Percentiles rank a stretch among this genome's conserved stretches.
Conservation (phyloP, 2,113 vertebrate species). For the Trichechus manatus region DNA sequence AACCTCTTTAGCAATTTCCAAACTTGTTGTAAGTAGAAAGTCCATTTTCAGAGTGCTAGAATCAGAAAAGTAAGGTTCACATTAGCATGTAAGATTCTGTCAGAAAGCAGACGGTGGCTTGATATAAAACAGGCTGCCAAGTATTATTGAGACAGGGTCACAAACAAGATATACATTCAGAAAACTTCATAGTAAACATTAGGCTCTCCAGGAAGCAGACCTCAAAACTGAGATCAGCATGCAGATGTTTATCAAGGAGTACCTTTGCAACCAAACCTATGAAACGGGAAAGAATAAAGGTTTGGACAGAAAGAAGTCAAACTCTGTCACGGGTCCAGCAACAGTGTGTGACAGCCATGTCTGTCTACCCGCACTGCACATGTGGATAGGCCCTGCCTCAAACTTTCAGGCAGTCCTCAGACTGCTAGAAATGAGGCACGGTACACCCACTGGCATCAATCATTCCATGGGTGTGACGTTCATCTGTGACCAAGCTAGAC, state of each 20-base stretch:
- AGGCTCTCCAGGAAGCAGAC: not conserved
- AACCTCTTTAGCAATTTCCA: slow-evolving; percentile 58
- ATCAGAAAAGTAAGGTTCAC: slow-evolving; percentile 34
- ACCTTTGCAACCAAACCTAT: not conserved
- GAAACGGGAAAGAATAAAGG: not conserved
- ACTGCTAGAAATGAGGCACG: not conserved
- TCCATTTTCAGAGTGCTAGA: not conserved
- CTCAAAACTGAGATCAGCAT: not conserved
- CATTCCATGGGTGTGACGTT: not conserved
- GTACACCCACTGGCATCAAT: not conserved
- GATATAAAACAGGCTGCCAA: slow-evolving; percentile 31
- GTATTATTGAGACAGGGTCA: not conserved
- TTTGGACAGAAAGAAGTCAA: not conserved
- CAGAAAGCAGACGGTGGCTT: not conserved
- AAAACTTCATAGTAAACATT: slow-evolving; percentile 19
- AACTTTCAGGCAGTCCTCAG: not conserved
- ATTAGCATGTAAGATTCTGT: slow-evolving; percentile 30
- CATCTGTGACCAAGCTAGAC: not conserved
- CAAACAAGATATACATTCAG: not conserved
- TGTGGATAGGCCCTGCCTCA: not conserved
- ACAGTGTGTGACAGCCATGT: not conserved
- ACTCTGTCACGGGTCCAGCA: not conserved
- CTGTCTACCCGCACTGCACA: not conserved
- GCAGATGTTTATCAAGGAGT: slow-evolving; percentile 35
- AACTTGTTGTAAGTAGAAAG: not conserved